A percentile compares a stretch with the other conserved stretches of the same genome.
These are phyloP conservation scores for Bruchidius siliquastri DNA, from an alignment of 2,888 invertebrate genomes.

Conservation along the genomic window DNA sequence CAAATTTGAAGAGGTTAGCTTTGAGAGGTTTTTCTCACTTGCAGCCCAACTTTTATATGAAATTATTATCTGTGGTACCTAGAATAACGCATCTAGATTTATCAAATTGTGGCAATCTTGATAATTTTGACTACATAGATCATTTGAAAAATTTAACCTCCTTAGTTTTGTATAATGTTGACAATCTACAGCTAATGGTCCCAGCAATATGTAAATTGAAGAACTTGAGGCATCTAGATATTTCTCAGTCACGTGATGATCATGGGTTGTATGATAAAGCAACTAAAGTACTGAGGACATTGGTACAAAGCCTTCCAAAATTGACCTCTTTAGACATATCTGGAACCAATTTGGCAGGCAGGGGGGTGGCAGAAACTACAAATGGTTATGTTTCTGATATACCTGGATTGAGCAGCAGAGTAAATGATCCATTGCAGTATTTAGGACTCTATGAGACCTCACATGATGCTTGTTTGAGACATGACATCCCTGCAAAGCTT, in stretches of 20 bases:
- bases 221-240: conserved; percentile 70
- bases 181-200: conserved; percentile 58
- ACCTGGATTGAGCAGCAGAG: conserved; percentile 76
- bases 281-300: conserved; percentile 63
- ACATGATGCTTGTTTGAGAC: conserved; percentile 83
- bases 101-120: conserved; percentile 60
- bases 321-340: conserved; percentile 88
- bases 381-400: conserved; percentile 64
- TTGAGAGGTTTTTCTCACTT: conserved; percentile 53
- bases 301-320: conserved; percentile 70
- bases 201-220: conserved; percentile 57
- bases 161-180: conserved; percentile 77
- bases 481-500: conserved; percentile 85
- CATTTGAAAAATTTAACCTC: conserved; percentile 65
- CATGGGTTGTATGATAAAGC: conserved; percentile 69
- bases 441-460: conserved; percentile 87
- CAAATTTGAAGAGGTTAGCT: conserved; percentile 56
- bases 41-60: conserved; percentile 49
- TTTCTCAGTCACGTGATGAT: conserved; percentile 72
- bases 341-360: conserved; percentile 91
- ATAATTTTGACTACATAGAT: conserved; percentile 63
- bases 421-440: conserved; percentile 76
- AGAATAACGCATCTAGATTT: conserved; percentile 67
- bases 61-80: conserved; percentile 56
- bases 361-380: conserved; percentile 62